phyloP scores from a whole-genome alignment of 2,888 invertebrate genomes.

The Argynnis bischoffii region DNA sequence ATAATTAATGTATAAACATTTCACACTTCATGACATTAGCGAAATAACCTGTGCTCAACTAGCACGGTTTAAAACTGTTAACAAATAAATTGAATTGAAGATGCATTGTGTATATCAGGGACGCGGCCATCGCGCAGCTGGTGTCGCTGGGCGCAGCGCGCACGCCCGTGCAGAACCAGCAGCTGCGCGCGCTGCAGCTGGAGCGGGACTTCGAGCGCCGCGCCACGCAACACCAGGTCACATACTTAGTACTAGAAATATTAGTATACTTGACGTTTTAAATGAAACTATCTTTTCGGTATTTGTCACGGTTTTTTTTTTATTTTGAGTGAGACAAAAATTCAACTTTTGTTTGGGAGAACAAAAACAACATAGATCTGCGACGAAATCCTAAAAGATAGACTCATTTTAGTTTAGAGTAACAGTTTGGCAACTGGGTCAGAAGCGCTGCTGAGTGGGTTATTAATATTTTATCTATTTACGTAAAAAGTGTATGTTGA shows the following conservation, averaged over 20 bases:
- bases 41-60: too few species aligned
- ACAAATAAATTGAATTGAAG: background rate
- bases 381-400: too few species aligned
- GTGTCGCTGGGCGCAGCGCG: conserved; percentile 84
- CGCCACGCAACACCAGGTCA: conserved; percentile 85
- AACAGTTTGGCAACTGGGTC: too few species aligned
- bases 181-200: conserved; percentile 92
- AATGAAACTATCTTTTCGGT: too few species aligned
- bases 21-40: background rate
- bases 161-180: conserved; percentile 92
- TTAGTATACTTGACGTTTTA: too few species aligned
- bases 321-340: too few species aligned
- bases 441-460: background rate
- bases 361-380: too few species aligned
- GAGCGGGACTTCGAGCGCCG: conserved; percentile 97
- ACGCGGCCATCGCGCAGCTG: conserved; percentile 92
- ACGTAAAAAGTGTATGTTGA: background rate
- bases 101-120: conserved; percentile 81
- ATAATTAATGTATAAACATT: too few species aligned
- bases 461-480: background rate
- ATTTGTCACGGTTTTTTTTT: too few species aligned
- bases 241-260: background rate
- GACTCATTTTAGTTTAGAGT: too few species aligned
- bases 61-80: too few species aligned
- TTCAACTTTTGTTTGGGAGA: too few species aligned